A percentile compares a stretch with the other conserved stretches of the same genome.
Evolutionary conservation across 2,888 invertebrate genomes (phyloP).

Genomic region (Empis stercorea): DNA sequence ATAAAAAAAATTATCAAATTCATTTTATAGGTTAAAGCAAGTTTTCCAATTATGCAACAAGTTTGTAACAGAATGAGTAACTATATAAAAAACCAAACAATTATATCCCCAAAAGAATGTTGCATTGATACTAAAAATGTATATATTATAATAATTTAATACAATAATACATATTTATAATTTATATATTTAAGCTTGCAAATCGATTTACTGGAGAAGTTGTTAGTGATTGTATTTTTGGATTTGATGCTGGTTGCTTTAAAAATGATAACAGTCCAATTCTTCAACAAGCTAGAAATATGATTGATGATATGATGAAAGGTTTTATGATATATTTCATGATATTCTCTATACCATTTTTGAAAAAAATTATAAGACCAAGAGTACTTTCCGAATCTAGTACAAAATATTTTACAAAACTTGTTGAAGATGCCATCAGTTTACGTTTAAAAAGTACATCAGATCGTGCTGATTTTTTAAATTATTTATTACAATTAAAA

Average conservation of each 20-base stretch:
- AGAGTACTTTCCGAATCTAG: conserved; percentile 41
- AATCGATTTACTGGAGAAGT: conserved; percentile 35
- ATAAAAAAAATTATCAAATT: too few species aligned
- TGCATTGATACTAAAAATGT: conserved; percentile 37
- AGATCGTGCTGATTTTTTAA: conserved; percentile 27
- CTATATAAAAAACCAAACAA: conserved; percentile 28
- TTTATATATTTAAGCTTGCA: conserved; percentile 17
- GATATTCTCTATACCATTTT: not conserved
- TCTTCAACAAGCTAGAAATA: conserved; percentile 19
- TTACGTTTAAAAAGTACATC: conserved; percentile 17
- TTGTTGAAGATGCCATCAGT: conserved; percentile 23
- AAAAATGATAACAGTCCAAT: conserved; percentile 22
- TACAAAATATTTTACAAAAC: conserved; percentile 31
- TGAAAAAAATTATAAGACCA: conserved; percentile 18
- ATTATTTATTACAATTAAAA: conserved; percentile 26
- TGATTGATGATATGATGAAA: conserved; percentile 21
- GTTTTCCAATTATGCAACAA: conserved; percentile 37
- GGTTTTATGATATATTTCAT: too few species aligned
- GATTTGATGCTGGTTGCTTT: conserved; percentile 35
- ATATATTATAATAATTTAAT: conserved; percentile 10
- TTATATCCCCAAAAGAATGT: conserved; percentile 16
- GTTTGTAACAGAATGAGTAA: conserved; percentile 34
- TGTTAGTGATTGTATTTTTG: conserved; percentile 37
- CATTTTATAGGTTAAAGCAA: conserved; percentile 30
- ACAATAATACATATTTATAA: too few species aligned